phyloP scores from a whole-genome alignment of 64 coral and sea anemone genomes.

The Hydrozoanthus tunicans region DNA sequence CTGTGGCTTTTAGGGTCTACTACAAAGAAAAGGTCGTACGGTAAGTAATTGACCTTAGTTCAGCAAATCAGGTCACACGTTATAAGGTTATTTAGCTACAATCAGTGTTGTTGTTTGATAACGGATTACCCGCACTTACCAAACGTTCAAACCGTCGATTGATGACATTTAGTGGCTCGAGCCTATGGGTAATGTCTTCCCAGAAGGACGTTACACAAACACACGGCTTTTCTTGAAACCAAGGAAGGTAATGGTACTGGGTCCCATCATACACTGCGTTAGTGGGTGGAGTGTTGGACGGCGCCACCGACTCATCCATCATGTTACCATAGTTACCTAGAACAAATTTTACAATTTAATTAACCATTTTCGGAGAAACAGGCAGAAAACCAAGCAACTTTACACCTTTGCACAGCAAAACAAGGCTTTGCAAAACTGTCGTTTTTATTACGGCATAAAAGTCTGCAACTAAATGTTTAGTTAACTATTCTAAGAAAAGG shows the following conservation, averaged over 20 bases:
- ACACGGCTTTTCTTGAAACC: conserved; percentile 86
- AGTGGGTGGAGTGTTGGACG: conserved; percentile 89
- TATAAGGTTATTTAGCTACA: too few species aligned
- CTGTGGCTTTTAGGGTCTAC: too few species aligned
- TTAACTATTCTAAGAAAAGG: too few species aligned
- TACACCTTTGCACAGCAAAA: neutral
- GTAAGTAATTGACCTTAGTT: too few species aligned
- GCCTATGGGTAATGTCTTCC: conserved; percentile 87
- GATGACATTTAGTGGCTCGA: conserved; percentile 85
- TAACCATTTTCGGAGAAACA: neutral
- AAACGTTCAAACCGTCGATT: conserved; percentile 64
- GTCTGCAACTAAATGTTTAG: too few species aligned
- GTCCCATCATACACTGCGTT: conserved; percentile 92
- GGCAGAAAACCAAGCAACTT: neutral
- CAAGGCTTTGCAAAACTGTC: neutral
- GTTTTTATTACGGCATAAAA: neutral
- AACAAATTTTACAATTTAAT: neutral
- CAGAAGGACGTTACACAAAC: conserved; percentile 90
- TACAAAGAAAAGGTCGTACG: too few species aligned
- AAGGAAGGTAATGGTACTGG: conserved; percentile 92
- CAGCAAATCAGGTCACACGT: too few species aligned
- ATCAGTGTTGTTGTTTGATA: too few species aligned
- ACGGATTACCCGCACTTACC: neutral
- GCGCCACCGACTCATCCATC: conserved; percentile 94
- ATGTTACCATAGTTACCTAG: conserved; percentile 99